Conservation (phyloP, 1,140 invertebrate genomes). For the Cryptotermes secundus region DNA sequence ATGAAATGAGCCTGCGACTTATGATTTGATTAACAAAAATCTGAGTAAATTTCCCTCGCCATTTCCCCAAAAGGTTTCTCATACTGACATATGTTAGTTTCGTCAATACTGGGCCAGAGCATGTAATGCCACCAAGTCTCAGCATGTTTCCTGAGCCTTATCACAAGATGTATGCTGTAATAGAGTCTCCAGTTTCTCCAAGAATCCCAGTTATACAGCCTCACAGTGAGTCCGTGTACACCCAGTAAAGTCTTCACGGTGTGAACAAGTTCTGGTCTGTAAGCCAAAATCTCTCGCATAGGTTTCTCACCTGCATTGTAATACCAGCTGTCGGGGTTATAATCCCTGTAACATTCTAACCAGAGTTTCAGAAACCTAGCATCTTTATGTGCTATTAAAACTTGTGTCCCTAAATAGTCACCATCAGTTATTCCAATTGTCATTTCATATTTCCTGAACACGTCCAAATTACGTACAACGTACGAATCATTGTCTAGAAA, state of each 20-base stretch:
- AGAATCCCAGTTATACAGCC: neutral
- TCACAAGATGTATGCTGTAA: neutral
- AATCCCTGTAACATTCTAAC: constrained; percentile 30
- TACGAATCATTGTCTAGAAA: constrained; percentile 41
- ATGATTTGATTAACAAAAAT: neutral
- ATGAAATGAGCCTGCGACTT: too few relatives aligned
- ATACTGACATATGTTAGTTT: neutral
- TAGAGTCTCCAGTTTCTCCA: neutral
- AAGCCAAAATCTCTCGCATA: neutral
- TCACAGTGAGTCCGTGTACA: neutral
- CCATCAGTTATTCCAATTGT: constrained; percentile 42
- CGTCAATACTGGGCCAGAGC: neutral
- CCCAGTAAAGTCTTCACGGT: neutral
- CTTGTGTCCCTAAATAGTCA: constrained; percentile 36
- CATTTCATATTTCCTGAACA: constrained; percentile 42
- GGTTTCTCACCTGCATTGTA: constrained; percentile 35
- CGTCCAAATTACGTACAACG: constrained; percentile 37
- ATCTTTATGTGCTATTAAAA: constrained; percentile 36
- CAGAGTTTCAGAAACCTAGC: constrained; percentile 34
- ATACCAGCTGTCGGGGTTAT: constrained; percentile 30
- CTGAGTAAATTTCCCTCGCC: neutral
- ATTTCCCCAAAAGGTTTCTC: neutral
- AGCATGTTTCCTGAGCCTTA: neutral
- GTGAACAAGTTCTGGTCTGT: neutral
- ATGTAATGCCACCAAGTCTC: neutral